A percentile compares a stretch with the other conserved stretches of the same genome.
These are phyloP conservation scores for Napeogenes sylphis DNA, from an alignment of 2,888 invertebrate genomes.

Conservation along the genomic window DNA sequence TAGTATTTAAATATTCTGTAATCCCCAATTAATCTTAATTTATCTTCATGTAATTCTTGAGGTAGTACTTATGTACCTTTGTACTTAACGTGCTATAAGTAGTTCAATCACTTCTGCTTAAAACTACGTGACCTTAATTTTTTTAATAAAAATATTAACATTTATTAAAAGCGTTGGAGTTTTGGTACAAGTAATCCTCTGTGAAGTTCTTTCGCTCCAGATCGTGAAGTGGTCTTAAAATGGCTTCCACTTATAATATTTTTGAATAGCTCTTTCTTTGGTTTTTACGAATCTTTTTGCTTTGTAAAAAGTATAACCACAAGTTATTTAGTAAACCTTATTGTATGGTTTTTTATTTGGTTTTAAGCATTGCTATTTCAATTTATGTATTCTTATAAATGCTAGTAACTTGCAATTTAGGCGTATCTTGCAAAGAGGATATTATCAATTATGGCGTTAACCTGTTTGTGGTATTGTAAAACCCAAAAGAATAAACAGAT, in stretches of 20 bases:
- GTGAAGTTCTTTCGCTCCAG: background rate
- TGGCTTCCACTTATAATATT: background rate
- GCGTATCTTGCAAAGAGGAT: no score
- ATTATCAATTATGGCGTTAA: no score
- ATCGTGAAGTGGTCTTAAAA: background rate
- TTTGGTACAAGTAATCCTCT: background rate
- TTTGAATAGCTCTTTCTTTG: background rate
- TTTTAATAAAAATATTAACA: background rate
- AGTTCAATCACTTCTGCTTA: background rate
- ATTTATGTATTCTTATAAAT: constrained; percentile 6
- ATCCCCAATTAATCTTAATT: no score
- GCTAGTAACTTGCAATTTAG: constrained; percentile 4
- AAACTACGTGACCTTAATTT: background rate
- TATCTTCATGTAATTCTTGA: no score
- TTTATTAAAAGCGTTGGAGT: no score
- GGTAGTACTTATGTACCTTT: no score
- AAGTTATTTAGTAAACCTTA: background rate
- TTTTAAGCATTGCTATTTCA: background rate
- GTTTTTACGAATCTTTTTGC: background rate
- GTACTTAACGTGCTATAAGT: no score
- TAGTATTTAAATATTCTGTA: no score
- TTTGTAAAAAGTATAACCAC: background rate
- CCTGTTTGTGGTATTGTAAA: no score
- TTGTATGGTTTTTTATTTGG: no score
- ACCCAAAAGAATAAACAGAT: no score